Conservation (phyloP, 2,113 vertebrate species). For the Stegostoma tigrinum region DNA sequence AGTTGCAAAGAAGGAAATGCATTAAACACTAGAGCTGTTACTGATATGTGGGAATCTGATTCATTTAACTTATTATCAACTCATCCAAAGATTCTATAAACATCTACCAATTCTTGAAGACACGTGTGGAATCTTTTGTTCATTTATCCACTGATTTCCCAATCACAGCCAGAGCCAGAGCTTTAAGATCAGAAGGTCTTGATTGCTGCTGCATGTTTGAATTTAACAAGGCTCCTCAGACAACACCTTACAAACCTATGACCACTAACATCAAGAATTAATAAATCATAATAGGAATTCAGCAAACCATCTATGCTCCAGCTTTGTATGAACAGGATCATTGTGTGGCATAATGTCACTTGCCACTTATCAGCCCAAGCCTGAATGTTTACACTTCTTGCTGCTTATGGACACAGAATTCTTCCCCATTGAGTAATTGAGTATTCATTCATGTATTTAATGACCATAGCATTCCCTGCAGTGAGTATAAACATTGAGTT, state of each 20-base stretch:
- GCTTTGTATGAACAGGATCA: background rate
- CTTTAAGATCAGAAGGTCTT: background rate
- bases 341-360: background rate
- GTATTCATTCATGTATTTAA: background rate
- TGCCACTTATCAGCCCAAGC: background rate
- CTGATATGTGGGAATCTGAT: background rate
- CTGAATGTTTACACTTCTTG: background rate
- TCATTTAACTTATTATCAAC: background rate
- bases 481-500: background rate
- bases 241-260: no score
- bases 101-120: background rate
- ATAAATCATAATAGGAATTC: background rate
- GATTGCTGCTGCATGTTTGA: no score
- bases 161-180: background rate
- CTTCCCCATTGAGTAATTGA: background rate
- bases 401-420: background rate
- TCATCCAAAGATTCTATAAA: background rate
- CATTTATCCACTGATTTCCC: background rate
- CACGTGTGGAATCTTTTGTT: background rate
- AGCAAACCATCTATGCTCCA: background rate
- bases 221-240: no score
- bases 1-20: background rate
- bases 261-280: no score
- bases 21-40: background rate
- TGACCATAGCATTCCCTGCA: background rate